These are phyloP conservation scores for Scarus forsteni DNA, from an alignment of 2,797 vertebrate genomes.

Conservation along the genomic window DNA sequence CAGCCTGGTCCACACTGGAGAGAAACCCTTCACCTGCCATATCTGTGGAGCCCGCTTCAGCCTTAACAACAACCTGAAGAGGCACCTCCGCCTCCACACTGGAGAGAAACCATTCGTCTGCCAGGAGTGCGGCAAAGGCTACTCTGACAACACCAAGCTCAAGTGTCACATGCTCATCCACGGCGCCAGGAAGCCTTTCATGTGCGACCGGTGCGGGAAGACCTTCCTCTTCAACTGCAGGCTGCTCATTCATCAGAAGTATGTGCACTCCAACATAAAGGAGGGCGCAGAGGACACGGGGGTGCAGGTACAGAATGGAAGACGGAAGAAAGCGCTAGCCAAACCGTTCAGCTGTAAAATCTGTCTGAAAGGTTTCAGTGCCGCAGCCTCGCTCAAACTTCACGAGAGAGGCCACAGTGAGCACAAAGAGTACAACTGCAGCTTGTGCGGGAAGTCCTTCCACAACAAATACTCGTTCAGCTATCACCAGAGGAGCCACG, in stretches of 20 bases:
- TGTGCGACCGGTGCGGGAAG: constrained; percentile 79
- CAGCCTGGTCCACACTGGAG: constrained; percentile 74
- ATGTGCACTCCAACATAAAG: constrained; percentile 68
- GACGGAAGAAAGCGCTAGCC: constrained; percentile 50
- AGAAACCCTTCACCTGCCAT: constrained; percentile 80
- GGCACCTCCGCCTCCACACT: constrained; percentile 78
- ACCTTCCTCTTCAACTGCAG: constrained; percentile 83
- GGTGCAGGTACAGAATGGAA: constrained; percentile 4
- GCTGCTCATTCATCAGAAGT: constrained; percentile 79
- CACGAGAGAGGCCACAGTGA: constrained; percentile 81
- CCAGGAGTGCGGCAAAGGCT: constrained; percentile 83
- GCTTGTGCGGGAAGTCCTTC: constrained; percentile 80
- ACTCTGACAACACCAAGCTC: constrained; percentile 82
- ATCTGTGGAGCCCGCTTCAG: constrained; percentile 77
- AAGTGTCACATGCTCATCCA: constrained; percentile 83
- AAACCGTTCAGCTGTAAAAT: constrained; percentile 78
- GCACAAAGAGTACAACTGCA: constrained; percentile 82
- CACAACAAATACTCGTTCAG: constrained; percentile 80
- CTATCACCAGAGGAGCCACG: constrained; percentile 81
- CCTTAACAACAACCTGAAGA: constrained; percentile 78
- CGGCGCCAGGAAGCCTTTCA: constrained; percentile 79
- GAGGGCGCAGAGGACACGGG: constrained; percentile 28
- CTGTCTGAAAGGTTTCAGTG: constrained; percentile 76
- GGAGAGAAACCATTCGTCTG: constrained; percentile 85
- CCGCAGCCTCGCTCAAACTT: constrained; percentile 69